phyloP scores from a whole-genome alignment of 2,888 invertebrate genomes.

The Drosophila maculinotata region DNA sequence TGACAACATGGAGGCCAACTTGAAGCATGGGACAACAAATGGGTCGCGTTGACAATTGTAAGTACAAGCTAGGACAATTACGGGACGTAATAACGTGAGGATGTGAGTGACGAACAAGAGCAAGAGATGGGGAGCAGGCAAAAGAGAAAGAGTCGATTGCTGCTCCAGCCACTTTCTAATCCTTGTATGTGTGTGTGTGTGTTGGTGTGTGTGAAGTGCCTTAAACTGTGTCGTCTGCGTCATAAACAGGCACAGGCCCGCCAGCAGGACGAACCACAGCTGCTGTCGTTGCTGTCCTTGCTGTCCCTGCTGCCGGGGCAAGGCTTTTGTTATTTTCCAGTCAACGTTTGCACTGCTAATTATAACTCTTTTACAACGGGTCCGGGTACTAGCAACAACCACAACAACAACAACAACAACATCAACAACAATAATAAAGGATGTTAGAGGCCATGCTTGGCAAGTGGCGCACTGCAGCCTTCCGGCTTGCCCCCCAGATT shows the following conservation, averaged over 20 bases:
- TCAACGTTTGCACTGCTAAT: slow-evolving; percentile 54
- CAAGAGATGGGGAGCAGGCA: background rate
- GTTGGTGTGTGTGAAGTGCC: slow-evolving; percentile 17
- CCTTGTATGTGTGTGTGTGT: slow-evolving; percentile 23
- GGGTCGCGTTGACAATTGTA: slow-evolving; percentile 45
- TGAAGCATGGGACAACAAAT: slow-evolving; percentile 33
- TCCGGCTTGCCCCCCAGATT: slow-evolving; percentile 1
- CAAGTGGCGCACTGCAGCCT: slow-evolving; percentile 29
- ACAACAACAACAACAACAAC: slow-evolving; percentile 18
- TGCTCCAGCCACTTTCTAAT: slow-evolving; percentile 42
- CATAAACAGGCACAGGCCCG: slow-evolving; percentile 37
- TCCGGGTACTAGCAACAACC: slow-evolving; percentile 5
- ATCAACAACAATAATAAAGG: slow-evolving; percentile 29
- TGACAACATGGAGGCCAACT: too few species aligned
- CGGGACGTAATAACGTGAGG: too few species aligned
- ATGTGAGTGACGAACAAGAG: background rate
- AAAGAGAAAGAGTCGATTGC: slow-evolving; percentile 20
- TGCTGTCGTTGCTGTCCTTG: slow-evolving; percentile 6
- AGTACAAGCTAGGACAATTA: slow-evolving; percentile 34
- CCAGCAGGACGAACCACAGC: slow-evolving; percentile 34
- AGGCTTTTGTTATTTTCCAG: slow-evolving; percentile 33
- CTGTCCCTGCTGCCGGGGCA: slow-evolving; percentile 9
- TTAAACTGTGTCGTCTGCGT: slow-evolving; percentile 30
- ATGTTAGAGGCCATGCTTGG: slow-evolving; percentile 30
- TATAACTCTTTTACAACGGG: slow-evolving; percentile 50